Evolutionary conservation across 2,797 vertebrate genomes (phyloP).

Genomic region (Champsocephalus gunnari): DNA sequence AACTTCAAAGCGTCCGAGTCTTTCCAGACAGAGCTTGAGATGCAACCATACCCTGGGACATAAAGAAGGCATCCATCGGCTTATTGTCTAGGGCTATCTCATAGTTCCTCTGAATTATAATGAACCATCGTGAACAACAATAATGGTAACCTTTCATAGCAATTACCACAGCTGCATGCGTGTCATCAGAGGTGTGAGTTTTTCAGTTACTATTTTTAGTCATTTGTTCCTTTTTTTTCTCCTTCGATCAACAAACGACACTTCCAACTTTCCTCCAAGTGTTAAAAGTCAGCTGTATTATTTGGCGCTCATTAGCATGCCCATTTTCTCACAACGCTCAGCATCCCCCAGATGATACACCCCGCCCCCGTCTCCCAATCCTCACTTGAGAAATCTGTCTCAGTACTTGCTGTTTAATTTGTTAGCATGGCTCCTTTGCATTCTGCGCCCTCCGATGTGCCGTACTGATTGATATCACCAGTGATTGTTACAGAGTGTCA

Average conservation of each 20-base stretch:
- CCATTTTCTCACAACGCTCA: constrained; percentile 60
- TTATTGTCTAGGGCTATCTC: constrained; percentile 51
- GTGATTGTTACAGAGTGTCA: constrained; percentile 71
- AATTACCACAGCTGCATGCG: constrained; percentile 45
- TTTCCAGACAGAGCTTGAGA: constrained; percentile 49
- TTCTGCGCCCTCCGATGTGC: constrained; percentile 68
- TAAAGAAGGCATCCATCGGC: constrained; percentile 45
- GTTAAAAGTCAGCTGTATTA: constrained; percentile 64
- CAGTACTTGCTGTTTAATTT: constrained; percentile 62
- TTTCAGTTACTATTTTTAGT: constrained; percentile 65
- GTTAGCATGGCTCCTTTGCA: constrained; percentile 53
- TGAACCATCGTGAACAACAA: constrained; percentile 50
- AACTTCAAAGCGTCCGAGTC: constrained; percentile 46
- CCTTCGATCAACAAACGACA: constrained; percentile 72
- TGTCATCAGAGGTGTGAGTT: constrained; percentile 42
- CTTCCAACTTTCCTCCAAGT: constrained; percentile 49
- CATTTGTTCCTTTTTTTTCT: constrained; percentile 35
- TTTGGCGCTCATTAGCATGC: constrained; percentile 74
- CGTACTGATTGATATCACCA: constrained; percentile 74
- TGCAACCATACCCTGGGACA: constrained; percentile 45
- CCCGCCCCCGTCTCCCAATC: constrained; percentile 3
- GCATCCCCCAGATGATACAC: constrained; percentile 62
- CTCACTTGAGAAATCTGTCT: constrained; percentile 55
- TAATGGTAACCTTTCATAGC: constrained; percentile 58
- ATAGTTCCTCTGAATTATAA: constrained; percentile 9